These are phyloP conservation scores for Gymnobelideus leadbeateri DNA, from an alignment of 2,113 vertebrate genomes.

Conservation along the genomic window DNA sequence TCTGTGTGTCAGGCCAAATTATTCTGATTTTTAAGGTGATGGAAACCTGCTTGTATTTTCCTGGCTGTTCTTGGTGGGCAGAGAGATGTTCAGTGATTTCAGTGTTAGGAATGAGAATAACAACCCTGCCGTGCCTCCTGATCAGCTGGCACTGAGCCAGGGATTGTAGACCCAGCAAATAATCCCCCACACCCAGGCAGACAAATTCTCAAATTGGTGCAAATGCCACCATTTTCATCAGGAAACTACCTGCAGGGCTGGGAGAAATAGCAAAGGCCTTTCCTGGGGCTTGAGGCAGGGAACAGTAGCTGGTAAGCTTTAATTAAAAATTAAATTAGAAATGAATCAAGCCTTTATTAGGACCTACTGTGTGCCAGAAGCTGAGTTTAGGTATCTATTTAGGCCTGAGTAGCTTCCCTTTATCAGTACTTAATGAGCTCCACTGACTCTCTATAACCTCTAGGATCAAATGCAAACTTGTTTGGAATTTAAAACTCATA, in stretches of 20 bases:
- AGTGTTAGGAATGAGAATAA: neutral
- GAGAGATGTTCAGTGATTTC: neutral
- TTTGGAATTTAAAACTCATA: neutral
- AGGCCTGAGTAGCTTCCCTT: neutral
- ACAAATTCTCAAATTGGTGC: neutral
- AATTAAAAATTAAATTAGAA: conserved; percentile 4
- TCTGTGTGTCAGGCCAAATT: neutral
- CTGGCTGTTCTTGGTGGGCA: neutral
- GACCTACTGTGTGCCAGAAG: neutral
- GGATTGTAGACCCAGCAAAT: neutral
- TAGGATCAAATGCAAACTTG: neutral
- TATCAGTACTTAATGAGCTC: neutral
- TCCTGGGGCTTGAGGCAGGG: neutral
- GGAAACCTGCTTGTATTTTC: neutral
- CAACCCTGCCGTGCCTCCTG: neutral
- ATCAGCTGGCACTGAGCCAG: neutral
- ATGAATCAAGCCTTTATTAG: neutral
- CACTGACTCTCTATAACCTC: neutral
- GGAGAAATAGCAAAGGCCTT: neutral
- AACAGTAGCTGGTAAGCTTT: neutral
- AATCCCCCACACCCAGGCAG: neutral
- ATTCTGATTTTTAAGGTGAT: conserved; percentile 5
- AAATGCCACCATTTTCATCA: neutral
- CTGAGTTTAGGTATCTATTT: neutral
- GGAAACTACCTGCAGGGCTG: neutral